Conservation (phyloP, 2,888 invertebrate genomes). For the Drosophila hamatofila region DNA sequence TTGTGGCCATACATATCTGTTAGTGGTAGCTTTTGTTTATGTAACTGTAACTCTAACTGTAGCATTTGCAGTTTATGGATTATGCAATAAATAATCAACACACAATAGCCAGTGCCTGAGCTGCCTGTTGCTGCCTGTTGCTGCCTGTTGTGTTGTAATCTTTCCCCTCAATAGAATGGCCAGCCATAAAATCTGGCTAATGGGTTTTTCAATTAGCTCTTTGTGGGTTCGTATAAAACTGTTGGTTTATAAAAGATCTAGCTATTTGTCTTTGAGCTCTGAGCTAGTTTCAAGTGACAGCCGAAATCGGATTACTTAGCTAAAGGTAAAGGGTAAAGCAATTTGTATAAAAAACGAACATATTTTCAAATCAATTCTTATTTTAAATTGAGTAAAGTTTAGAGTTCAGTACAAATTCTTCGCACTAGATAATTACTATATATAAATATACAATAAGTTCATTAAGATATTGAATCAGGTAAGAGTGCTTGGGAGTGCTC, state of each 20-base stretch:
- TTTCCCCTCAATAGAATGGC: constrained; percentile 36
- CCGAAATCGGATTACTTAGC: not conserved
- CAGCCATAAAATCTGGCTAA: constrained; percentile 50
- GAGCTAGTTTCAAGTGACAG: not conserved
- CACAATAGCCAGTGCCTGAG: constrained; percentile 54
- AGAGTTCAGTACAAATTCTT: no score
- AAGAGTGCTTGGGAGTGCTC: no score
- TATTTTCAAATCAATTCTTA: no score
- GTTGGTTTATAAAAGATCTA: constrained; percentile 5
- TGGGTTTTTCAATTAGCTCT: constrained; percentile 31
- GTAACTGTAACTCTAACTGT: constrained; percentile 75
- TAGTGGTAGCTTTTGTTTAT: constrained; percentile 73
- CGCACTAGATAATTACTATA: no score
- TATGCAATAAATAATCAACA: constrained; percentile 80
- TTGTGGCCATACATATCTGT: constrained; percentile 50
- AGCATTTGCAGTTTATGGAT: constrained; percentile 79
- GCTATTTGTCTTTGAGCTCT: not conserved
- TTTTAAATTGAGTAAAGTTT: no score
- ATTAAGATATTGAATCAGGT: no score
- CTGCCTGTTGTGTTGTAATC: constrained; percentile 47
- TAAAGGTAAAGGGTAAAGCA: not conserved
- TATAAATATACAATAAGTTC: no score
- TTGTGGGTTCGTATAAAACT: constrained; percentile 15
- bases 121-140: constrained; percentile 9
- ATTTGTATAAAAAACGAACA: no score